Percentiles rank a stretch among this genome's conserved stretches.
Conservation (phyloP, 2,888 invertebrate genomes). For the Piscicola geometra region DNA sequence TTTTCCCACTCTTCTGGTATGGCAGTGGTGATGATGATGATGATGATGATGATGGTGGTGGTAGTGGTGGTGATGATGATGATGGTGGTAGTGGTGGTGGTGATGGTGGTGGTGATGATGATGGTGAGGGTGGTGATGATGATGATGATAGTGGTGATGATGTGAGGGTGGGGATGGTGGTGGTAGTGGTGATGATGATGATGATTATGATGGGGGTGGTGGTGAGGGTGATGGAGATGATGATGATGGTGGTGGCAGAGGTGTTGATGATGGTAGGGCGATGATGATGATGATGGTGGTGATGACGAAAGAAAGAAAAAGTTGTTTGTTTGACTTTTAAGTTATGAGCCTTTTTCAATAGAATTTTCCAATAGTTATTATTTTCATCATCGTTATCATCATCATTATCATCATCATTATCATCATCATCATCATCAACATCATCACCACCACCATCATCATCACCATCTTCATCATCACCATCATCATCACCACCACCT, state of each 20-base stretch:
- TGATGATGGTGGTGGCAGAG: too few species aligned
- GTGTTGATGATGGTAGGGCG: too few species aligned
- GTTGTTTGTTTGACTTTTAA: too few species aligned
- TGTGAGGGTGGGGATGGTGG: not conserved
- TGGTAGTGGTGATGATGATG: constrained; percentile 3
- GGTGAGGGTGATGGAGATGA: not conserved
- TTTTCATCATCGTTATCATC: too few species aligned
- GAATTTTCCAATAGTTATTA: too few species aligned
- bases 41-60: not conserved
- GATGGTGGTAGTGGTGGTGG: not conserved
- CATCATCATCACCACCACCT: not conserved
- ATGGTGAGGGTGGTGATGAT: not conserved
- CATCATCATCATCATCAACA: not conserved
- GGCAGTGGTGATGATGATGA: not conserved
- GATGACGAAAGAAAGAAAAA: too few species aligned
- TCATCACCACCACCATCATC: constrained; percentile 22
- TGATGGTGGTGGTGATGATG: not conserved
- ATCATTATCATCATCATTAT: too few species aligned
- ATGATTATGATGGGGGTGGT: not conserved
- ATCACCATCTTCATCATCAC: constrained; percentile 21
- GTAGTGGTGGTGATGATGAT: constrained; percentile 11
- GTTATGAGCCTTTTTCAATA: too few species aligned
- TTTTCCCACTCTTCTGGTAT: constrained; percentile 58
- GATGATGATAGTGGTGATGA: constrained; percentile 15
- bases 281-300: too few species aligned